Percentiles rank a stretch among this genome's conserved stretches.
Conservation (phyloP, 2,888 invertebrate genomes). For the Caenorhabditis sp. region DNA sequence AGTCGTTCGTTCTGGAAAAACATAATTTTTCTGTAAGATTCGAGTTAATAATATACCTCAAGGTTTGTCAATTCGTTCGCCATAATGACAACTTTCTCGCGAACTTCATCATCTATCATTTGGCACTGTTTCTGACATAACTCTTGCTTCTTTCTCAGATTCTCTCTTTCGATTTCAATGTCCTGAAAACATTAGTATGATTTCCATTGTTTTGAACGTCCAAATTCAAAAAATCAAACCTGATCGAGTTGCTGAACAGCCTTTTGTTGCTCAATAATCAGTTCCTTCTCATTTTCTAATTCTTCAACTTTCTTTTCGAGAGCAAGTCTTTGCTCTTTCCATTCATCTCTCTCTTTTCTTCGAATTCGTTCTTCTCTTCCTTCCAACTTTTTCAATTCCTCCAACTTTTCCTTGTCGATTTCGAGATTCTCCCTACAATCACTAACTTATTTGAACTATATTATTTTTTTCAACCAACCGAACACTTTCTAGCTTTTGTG, state of each 20-base stretch:
- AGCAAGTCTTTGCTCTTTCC: background rate
- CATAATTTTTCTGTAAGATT: background rate
- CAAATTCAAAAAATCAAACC: no score
- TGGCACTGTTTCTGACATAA: background rate
- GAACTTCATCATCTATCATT: background rate
- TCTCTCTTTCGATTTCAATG: background rate
- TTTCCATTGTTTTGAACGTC: no score
- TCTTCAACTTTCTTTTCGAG: slow-evolving; percentile 1
- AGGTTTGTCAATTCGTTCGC: background rate
- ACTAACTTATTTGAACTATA: no score
- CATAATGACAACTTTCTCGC: background rate
- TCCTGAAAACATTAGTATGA: no score
- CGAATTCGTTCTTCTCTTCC: slow-evolving; percentile 4
- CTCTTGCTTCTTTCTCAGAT: background rate
- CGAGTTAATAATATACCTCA: background rate
- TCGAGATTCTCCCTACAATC: background rate
- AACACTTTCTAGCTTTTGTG: background rate
- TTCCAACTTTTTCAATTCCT: background rate
- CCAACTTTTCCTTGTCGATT: background rate
- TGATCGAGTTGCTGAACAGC: background rate
- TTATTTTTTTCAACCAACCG: background rate
- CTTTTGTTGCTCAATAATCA: background rate
- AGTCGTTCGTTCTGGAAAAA: background rate
- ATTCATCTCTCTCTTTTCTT: background rate
- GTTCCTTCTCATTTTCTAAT: background rate